Evolutionary conservation across 53 echinoderm and acorn worm genomes (phyloP).

Genomic region (Patiria pectinifera): DNA sequence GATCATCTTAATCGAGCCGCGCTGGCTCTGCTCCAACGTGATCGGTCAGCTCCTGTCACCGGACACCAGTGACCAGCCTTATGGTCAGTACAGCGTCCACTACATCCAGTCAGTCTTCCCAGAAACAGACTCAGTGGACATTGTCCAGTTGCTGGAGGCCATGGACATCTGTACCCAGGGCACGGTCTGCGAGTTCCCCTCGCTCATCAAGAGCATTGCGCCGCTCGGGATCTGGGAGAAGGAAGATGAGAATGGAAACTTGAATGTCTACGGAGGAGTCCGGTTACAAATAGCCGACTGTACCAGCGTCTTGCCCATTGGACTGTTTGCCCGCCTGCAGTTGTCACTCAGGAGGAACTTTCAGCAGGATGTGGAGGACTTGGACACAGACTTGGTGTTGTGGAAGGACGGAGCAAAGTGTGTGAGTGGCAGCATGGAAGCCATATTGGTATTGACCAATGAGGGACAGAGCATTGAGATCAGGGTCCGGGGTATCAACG

Average conservation of each 20-base stretch:
- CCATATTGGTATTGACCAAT: slow-evolving; percentile 78
- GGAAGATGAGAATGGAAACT: slow-evolving; percentile 82
- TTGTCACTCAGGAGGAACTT: slow-evolving; percentile 89
- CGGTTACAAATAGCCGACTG: slow-evolving; percentile 87
- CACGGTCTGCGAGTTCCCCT: slow-evolving; percentile 92
- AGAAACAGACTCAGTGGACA: slow-evolving; percentile 80
- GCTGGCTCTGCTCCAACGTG: slow-evolving; percentile 86
- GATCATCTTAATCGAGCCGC: slow-evolving; percentile 90
- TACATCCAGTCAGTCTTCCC: slow-evolving; percentile 93
- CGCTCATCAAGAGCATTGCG: slow-evolving; percentile 74
- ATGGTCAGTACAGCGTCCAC: slow-evolving; percentile 96
- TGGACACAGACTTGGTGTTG: slow-evolving; percentile 87
- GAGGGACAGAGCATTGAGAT: slow-evolving; percentile 89
- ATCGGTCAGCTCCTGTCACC: slow-evolving; percentile 83
- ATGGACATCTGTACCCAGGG: slow-evolving; percentile 96
- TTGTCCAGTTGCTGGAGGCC: slow-evolving; percentile 91
- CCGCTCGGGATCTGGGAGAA: slow-evolving; percentile 91
- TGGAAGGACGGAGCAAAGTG: slow-evolving; percentile 98
- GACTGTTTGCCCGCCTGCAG: slow-evolving; percentile 90
- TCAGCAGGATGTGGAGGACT: slow-evolving; percentile 90
- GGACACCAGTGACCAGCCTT: slow-evolving; percentile 84
- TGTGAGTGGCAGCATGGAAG: slow-evolving; percentile 91
- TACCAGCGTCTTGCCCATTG: slow-evolving; percentile 72
- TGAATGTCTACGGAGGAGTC: slow-evolving; percentile 90
- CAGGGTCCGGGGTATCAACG: slow-evolving; percentile 81